Base-by-base conservation (phyloP, 64 coral and sea anemone species). In the Anthopleura sola region DNA sequence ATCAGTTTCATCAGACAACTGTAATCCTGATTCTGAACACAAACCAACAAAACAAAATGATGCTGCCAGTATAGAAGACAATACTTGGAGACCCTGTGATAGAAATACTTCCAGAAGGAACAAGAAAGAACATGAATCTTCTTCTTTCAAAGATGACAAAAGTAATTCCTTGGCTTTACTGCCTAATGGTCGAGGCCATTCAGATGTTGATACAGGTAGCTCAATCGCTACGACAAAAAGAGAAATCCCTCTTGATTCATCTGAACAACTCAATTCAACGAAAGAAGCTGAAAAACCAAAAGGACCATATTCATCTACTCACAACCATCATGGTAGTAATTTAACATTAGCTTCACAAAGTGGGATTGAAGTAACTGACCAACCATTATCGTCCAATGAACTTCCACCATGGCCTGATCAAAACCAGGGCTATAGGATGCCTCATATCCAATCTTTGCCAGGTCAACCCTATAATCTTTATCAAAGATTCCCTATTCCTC, bases 341-440 rank as follows among this genome's bases (percentile, higher is more conserved):
- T 71, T 34, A 17, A 32, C 24, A 71, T 13, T 28, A 71, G 28
- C 10, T 3, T 16, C 1, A 71, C n/a, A 32, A 32, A 28, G 4
- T 71, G 66, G 28, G 16, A 71, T 31, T 71, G 66, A 71, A 32
- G 28, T 71, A 71, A 31, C 66, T 71, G 66, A 71, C 29, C 66
- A 71, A 16, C 28, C n/a, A 34, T 14, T 40, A 78, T 18, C 14
- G 85, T 19, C 66, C 28, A 44, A 55, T 56, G 76, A 83, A 85
- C 49, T 64, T 37, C 53, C 62, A 90, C 29, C 83, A 55, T 34
- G 83, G 68, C 49, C 64, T 48, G 40, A 85, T 75, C 15, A 18
- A 28, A 71, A 71, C 62, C 62, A 68, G 5, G 10, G 62, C 6
- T 29, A 68, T 68, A n/a, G n/a, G n/a, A 24, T 68, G 26, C 62